phyloP scores from a whole-genome alignment of 1,140 invertebrate genomes.

The Stegodyphus mimosarum region DNA sequence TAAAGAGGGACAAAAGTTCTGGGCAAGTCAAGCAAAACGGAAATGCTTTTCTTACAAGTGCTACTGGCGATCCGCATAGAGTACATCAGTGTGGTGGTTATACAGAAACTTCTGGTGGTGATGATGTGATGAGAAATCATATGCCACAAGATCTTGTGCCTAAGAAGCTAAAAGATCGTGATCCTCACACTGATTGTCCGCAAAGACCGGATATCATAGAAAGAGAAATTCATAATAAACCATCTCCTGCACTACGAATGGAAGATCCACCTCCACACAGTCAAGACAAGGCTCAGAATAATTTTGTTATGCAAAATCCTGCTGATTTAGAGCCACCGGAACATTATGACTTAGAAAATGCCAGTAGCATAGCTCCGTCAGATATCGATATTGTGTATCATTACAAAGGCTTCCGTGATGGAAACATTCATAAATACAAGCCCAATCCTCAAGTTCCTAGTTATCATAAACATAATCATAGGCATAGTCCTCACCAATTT shows the following conservation, averaged over 20 bases:
- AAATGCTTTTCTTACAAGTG: constrained; percentile 48
- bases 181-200: constrained; percentile 73
- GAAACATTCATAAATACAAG: constrained; percentile 82
- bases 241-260: constrained; percentile 70
- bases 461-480: constrained; percentile 66
- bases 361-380: constrained; percentile 95
- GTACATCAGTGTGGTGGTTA: constrained; percentile 66
- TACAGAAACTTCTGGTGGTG: constrained; percentile 68
- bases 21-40: constrained; percentile 60
- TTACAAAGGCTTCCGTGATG: constrained; percentile 88
- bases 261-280: constrained; percentile 69
- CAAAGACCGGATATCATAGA: constrained; percentile 93
- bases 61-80: constrained; percentile 63
- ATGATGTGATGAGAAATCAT: constrained; percentile 67
- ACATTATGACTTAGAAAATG: constrained; percentile 96
- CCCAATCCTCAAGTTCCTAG: constrained; percentile 65
- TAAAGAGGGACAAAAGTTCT: constrained; percentile 42
- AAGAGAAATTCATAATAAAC: constrained; percentile 85
- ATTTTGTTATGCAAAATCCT: constrained; percentile 72
- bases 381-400: constrained; percentile 97
- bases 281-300: constrained; percentile 35
- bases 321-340: constrained; percentile 86
- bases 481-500: constrained; percentile 66
- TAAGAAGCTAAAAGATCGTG: constrained; percentile 88
- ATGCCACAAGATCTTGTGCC: constrained; percentile 73